These are phyloP conservation scores for Pelusios castaneus DNA, from an alignment of 2,113 vertebrate species.

Conservation along the genomic window DNA sequence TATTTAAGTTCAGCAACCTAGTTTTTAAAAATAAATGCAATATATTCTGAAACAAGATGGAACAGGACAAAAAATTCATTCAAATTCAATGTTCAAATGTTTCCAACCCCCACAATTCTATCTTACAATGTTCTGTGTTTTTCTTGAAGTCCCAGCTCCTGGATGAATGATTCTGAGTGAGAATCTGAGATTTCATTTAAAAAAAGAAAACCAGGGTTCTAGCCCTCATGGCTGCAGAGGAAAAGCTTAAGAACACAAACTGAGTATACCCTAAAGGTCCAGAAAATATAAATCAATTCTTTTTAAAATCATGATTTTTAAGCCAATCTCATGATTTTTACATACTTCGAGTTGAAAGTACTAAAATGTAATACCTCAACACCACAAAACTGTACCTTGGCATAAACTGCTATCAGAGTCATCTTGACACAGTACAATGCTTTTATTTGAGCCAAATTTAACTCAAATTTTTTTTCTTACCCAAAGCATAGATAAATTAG, in stretches of 20 bases:
- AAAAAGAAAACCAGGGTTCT: neutral
- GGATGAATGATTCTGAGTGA: neutral
- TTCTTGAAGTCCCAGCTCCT: neutral
- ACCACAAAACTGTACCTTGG: neutral
- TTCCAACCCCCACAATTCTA: neutral
- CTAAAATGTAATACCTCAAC: neutral
- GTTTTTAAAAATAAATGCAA: neutral
- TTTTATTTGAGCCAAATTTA: neutral
- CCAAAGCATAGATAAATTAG: neutral
- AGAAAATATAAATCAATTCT: neutral
- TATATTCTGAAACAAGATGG: neutral
- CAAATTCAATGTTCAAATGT: neutral
- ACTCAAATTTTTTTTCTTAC: neutral
- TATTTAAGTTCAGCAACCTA: neutral
- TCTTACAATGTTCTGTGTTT: neutral
- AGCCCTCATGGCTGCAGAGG: too few species aligned
- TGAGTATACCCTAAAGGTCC: neutral
- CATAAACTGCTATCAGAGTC: neutral
- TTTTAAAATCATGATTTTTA: neutral
- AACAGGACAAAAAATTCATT: neutral
- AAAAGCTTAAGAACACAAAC: neutral
- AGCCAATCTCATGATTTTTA: neutral
- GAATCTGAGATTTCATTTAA: neutral
- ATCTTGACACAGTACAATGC: neutral
- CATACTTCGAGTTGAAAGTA: neutral